Conservation (phyloP, 2,888 invertebrate species). For the Noctua comes region DNA sequence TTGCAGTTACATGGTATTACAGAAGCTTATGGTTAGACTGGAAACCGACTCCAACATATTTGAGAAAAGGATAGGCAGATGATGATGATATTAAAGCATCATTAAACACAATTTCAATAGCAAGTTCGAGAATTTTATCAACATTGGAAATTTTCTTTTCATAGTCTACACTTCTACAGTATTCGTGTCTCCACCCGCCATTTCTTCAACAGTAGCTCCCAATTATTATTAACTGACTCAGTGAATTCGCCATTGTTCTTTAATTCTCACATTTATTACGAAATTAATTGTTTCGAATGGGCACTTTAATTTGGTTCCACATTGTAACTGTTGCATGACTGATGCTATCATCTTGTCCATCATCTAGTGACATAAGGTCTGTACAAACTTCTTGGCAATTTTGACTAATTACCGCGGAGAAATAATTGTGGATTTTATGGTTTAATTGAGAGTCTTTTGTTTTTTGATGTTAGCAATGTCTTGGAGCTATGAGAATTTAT, state of each 20-base stretch:
- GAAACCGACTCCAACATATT: not conserved
- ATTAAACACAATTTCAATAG: not conserved
- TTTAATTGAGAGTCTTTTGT: conserved; percentile 56
- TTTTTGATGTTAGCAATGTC: conserved; percentile 29
- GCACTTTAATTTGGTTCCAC: conserved; percentile 58
- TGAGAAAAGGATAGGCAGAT: not conserved
- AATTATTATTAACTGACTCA: conserved; percentile 63
- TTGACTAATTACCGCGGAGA: conserved; percentile 48
- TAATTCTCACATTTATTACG: conserved; percentile 67
- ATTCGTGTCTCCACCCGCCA: conserved; percentile 31
- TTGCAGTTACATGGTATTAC: not conserved
- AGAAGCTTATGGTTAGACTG: not conserved
- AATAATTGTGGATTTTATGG: conserved; percentile 55
- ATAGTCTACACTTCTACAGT: not conserved
- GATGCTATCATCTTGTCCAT: conserved; percentile 56
- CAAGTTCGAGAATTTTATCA: not conserved
- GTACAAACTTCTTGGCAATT: conserved; percentile 55
- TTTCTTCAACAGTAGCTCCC: conserved; percentile 45
- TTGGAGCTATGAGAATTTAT: conserved; percentile 43
- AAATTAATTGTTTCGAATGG: conserved; percentile 67
- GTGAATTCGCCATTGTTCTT: conserved; percentile 65
- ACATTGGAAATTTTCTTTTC: not conserved
- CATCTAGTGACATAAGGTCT: conserved; percentile 61
- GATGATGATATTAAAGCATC: not conserved
- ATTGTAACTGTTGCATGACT: conserved; percentile 61